Evolutionary conservation across 2,888 invertebrate species (phyloP), one percentile per base, ranked within the genome.

Genomic region (Pollenia angustigena): DNA sequence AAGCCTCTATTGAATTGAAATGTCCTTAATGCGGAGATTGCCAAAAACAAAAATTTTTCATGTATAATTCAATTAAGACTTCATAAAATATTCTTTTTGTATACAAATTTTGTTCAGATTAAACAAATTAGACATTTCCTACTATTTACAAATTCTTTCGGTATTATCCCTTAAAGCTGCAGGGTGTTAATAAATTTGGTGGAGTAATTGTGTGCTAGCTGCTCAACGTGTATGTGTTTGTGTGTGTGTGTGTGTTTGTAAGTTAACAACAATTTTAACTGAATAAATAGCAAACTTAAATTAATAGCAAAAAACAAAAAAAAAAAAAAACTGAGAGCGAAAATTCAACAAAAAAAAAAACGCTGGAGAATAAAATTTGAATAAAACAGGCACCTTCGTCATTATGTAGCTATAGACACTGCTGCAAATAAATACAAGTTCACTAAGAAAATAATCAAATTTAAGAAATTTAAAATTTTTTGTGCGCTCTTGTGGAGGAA

Each of bases 221-320:
- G 42, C 42, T 16, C 10, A 42, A 32, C 16, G 32, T 23, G 16
- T 44, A n/a, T 32, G 50, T 68, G 42, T 44, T n/a, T 14, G 32
- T 12, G 6, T 50, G 12, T 58, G 32, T 58, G 32, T 44, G 14
- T 32, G 50, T 68, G 42, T 23, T 8, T 74, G 48, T 12, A 32
- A 1, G 46, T 50, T 32, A 60, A 74, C 23, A 60, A 60, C 11
- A 64, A 44, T 52, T 50, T 62, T 11, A 14, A 6, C 40, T 50
- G 50, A 62, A 62, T 52, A 52, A 62, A 75, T 12, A 48, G 32
- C 58, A 54, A 56, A 54, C 4, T 54, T 44, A 56, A 71, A 48
- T 52, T 14, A 14, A 54, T 42, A 8, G 18, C 0, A 52, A 44
- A 58, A 23, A 44, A 14, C 18, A 42, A 44, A 23, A 44, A 14